phyloP scores from a whole-genome alignment of 2,797 vertebrate genomes.

The Eurystomus glaucurus region DNA sequence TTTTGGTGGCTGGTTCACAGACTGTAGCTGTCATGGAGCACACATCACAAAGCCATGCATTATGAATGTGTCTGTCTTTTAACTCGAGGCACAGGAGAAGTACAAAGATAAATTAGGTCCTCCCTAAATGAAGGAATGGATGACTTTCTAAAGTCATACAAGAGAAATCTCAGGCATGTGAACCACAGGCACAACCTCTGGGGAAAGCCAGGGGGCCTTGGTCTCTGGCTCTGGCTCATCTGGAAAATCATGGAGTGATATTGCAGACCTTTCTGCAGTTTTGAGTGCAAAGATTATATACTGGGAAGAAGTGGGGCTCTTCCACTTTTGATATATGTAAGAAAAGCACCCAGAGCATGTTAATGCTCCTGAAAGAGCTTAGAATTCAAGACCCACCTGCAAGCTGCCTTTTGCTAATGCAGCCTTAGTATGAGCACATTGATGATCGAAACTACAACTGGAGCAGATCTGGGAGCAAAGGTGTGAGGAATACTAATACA shows the following conservation, averaged over 20 bases:
- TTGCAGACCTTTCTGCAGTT: neutral
- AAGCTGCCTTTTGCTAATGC: neutral
- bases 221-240: neutral
- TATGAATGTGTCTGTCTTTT: slow-evolving; percentile 58
- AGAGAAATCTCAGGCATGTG: neutral
- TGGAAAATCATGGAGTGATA: neutral
- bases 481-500: neutral
- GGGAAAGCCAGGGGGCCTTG: neutral
- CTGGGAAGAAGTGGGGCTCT: neutral
- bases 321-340: neutral
- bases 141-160: neutral
- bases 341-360: rapidly evolving
- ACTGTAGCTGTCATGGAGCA: slow-evolving; percentile 63
- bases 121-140: neutral
- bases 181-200: neutral
- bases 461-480: slow-evolving; percentile 4
- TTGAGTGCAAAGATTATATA: neutral
- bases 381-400: neutral
- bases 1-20: slow-evolving; percentile 44
- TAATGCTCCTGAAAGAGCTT: neutral
- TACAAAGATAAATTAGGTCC: slow-evolving; percentile 24
- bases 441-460: neutral
- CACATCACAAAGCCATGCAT: slow-evolving; percentile 50
- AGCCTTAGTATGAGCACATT: neutral
- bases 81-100: neutral